Evolutionary conservation across 2,113 vertebrate species (phyloP), one percentile per base, ranked within the genome.

Genomic region (Elgaria multicarinata): DNA sequence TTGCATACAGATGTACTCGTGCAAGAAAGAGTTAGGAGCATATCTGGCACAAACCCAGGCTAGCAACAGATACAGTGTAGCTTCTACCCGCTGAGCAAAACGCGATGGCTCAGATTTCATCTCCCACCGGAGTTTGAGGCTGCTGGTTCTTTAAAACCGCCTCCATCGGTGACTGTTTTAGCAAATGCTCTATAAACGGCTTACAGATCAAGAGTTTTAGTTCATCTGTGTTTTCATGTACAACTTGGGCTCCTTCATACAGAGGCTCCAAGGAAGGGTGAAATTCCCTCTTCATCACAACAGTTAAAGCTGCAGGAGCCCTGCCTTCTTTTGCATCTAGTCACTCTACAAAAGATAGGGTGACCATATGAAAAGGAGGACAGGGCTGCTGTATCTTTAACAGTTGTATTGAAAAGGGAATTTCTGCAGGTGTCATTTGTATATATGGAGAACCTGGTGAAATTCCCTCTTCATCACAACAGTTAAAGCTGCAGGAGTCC

Each of bases 1-100:
- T 95, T 94, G 89, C 22, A 94, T 39, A 87, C 93, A 95, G 91
- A 95, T 90, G 93, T 64, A 58, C 87, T 89, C 72, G 87, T 16
- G 91, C 90, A 74, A 88, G 94, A 92, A 75, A 92, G 46, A 2
- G 90, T 94, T 89, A 92, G 90, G 86, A 88, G 87, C 93, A 81
- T 1, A 3, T 20, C 85, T 92, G 95, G 94, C 93, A 82, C 1
- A 20, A 13, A 50, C 78, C 89, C 95, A 94, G 91, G 92, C 80
- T 93, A 94, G 91, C 94, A 96, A 88, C 92, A 89, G 89, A 92
- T 16, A 71, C 33, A 79, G n/a, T 85, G 75, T 58, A 91, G 90
- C 88, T 93, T 84, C 91, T 91, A 87, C 36, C 62, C 28, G 77
- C 39, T 87, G 90, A 91, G 55, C 78, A n/a, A 91, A 93, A 88